Evolutionary conservation across 2,113 vertebrate species (phyloP), one percentile per base, ranked within the genome.

Genomic region (Cyanistes caeruleus): DNA sequence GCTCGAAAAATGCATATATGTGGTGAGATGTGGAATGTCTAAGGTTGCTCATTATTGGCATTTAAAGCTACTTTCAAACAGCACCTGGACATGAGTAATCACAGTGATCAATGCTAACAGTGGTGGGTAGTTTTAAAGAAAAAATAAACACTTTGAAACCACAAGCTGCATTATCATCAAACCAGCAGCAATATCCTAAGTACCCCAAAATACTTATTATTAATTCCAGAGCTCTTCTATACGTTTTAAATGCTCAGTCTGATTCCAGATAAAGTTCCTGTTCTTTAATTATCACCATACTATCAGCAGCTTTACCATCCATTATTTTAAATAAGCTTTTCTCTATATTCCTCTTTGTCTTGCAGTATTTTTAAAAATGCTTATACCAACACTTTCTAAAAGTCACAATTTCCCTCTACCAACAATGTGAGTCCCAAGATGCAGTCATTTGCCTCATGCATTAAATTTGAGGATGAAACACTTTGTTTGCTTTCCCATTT

Each of bases 401-500:
- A 93, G 83, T 55, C 68, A 60, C 52, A 39, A 4, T 48, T 83
- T 94, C 73, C 25, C 52, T 86, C 44, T 87, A 35, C 73, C 63
- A 90, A 4, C 17, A 94, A 19, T 28, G 59, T 10, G 37, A 89
- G 53, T 94, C 39, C 60, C 63, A 87, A 59, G 85, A 80, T 39
- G 60, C 49, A 95, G 63, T 74, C 46, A 82, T 91, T 96, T 94
- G 68, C 83, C 72, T 93, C 41, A 33, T 93, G 52, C 90, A 82
- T 91, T 92, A 91, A 82, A 79, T 95, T 65, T 76, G 76, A 53
- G 39, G 21, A 79, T 70, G 48, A 69, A 83, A 53, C 30, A 93
- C 69, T 95, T 96, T 93, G 83, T 89, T 97, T 92, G 68, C 87
- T 84, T 95, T 97, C 88, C 92, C 39, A 91, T 95, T 95, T 96